Percentiles rank a stretch among this genome's conserved stretches.
Conservation (phyloP, 2,113 vertebrate genomes). For the Rhynchopsitta pachyrhyncha region DNA sequence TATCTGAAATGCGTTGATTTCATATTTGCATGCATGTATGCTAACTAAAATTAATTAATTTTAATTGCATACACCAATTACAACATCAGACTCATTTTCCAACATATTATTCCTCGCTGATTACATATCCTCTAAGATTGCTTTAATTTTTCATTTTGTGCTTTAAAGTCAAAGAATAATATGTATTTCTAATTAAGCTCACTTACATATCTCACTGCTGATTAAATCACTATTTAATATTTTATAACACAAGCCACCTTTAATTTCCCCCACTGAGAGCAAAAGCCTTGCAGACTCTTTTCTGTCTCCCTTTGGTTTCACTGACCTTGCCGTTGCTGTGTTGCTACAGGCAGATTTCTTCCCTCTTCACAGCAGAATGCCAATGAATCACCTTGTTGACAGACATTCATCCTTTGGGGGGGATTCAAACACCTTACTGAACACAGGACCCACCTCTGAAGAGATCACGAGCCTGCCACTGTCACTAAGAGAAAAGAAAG, state of each 20-base stretch:
- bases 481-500: not conserved
- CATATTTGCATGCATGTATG: slow-evolving; percentile 76
- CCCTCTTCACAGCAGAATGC: slow-evolving; percentile 20
- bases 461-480: not conserved
- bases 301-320: not conserved
- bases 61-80: slow-evolving; percentile 81
- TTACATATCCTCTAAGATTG: slow-evolving; percentile 77
- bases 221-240: slow-evolving; percentile 79
- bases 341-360: slow-evolving; percentile 5
- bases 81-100: slow-evolving; percentile 78
- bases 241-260: slow-evolving; percentile 74
- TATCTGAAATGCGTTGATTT: slow-evolving; percentile 79
- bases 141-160: slow-evolving; percentile 81
- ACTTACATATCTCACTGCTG: slow-evolving; percentile 74
- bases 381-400: slow-evolving; percentile 31
- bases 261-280: slow-evolving; percentile 49
- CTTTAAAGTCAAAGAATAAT: slow-evolving; percentile 83
- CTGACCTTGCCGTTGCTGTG: slow-evolving; percentile 7
- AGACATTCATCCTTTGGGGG: not conserved
- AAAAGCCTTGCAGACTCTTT: slow-evolving; percentile 14
- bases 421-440: not conserved
- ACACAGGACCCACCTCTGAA: not conserved
- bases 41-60: slow-evolving; percentile 83
- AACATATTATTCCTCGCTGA: slow-evolving; percentile 78
- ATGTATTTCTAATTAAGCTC: slow-evolving; percentile 80